Evolutionary conservation across 2,888 invertebrate genomes (phyloP), one percentile per base, ranked within the genome.

Genomic region (Abrostola triplasia): DNA sequence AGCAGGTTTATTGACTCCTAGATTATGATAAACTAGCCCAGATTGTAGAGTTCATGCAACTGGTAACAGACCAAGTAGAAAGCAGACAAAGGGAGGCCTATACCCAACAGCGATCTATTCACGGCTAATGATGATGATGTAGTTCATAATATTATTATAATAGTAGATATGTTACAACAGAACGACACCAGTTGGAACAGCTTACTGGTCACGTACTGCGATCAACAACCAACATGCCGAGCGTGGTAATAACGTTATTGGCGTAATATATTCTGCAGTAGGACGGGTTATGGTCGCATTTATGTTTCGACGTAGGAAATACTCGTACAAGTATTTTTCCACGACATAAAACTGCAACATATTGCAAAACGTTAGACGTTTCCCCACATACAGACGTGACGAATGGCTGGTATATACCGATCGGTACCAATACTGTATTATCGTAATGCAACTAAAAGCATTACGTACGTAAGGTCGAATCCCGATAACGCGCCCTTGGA

Each of bases 401-500:
- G 54, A 44, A 57, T 0, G 36, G 9, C 40, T 52, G 51, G 35
- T 59, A 10, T 7, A 1, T 42, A 36, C 42, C 13, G 37, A n/a
- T 7, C 44, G 11, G 36, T 36, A 49, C 35, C n/a, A 36, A 11
- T 36, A 40, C 7, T 12, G 38, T 35, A 49, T 56, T 56, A 56
- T 73, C 52, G 38, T 35, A 36, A 37, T 68, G 68, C 73, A 73
- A 49, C 68, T 64, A 72, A 72, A 67, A 38, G 68, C 68, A 64
- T 59, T 67, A 64, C 41, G 11, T 11, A 2, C 38, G 38, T 57
- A 54, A 67, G 64, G 60, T 44, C 48, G 59, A 71, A 51, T 44
- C 37, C 48, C 51, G 70, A 76, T 73, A 76, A 67, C 51, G 36
- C 40, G 62, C 41, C 77, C 77, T 71, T 77, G 74, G 49, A 40